A percentile compares a stretch with the other conserved stretches of the same genome.
Evolutionary conservation across 1,140 invertebrate genomes (phyloP).

Genomic region (Scaptomyza graminum): DNA sequence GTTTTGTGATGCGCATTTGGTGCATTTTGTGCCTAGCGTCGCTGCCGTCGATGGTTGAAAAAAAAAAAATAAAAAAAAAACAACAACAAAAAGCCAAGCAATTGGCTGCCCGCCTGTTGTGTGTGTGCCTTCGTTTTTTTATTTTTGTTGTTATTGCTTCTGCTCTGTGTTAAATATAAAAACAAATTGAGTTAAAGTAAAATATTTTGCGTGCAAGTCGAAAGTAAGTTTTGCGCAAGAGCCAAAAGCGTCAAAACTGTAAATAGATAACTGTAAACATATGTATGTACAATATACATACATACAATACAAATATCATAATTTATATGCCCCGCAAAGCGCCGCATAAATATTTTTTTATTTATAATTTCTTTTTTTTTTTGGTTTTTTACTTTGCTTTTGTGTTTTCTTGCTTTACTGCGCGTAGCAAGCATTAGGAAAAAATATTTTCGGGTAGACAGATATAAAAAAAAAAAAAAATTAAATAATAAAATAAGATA

Average conservation of each 20-base stretch:
- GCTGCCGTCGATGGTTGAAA: conserved; percentile 21
- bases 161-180: conserved; percentile 42
- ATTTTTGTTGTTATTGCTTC: conserved; percentile 12
- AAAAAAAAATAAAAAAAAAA: conserved; percentile 30
- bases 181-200: conserved; percentile 44
- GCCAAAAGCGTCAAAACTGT: not conserved
- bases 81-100: conserved; percentile 20
- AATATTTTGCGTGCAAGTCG: conserved; percentile 21
- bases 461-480: not conserved
- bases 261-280: conserved; percentile 7
- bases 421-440: conserved; percentile 18
- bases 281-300: not conserved
- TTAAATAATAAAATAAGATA: not conserved
- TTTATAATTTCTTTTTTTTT: conserved; percentile 38
- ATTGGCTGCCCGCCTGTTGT: conserved; percentile 41
- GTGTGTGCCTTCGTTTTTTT: conserved; percentile 35
- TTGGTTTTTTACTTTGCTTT: conserved; percentile 29
- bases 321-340: conserved; percentile 9
- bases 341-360: conserved; percentile 14
- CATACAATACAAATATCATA: conserved; percentile 17
- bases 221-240: conserved; percentile 29
- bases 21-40: conserved; percentile 2
- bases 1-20: conserved; percentile 26
- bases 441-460: conserved; percentile 3
- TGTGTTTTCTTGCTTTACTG: conserved; percentile 14